These are phyloP conservation scores for Lutjanus erythropterus DNA, from an alignment of 2,113 vertebrate species.

Conservation along the genomic window DNA sequence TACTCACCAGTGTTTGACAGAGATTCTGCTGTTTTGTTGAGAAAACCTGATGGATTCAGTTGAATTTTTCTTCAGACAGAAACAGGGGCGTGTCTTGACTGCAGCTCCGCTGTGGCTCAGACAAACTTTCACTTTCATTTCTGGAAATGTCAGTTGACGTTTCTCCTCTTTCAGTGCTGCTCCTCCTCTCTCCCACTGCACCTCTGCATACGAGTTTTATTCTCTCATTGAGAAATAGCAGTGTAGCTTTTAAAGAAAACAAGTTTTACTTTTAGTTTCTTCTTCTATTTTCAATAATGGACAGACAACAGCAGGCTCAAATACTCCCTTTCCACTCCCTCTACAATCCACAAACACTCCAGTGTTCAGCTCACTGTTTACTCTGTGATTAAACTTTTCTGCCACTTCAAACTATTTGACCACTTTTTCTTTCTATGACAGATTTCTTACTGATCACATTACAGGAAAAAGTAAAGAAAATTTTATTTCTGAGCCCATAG, in stretches of 20 bases:
- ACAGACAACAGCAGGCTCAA: neutral
- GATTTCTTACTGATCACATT: neutral
- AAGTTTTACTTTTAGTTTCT: neutral
- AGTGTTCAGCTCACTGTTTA: neutral
- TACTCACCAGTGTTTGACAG: slow-evolving; percentile 25
- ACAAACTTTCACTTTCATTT: slow-evolving; percentile 6
- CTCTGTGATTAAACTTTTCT: neutral
- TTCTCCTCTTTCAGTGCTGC: neutral
- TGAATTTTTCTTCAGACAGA: neutral
- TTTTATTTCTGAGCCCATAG: too few species aligned
- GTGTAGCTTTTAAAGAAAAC: neutral
- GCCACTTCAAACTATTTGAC: neutral
- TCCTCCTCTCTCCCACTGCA: neutral
- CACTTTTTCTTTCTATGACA: neutral
- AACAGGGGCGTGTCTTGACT: neutral
- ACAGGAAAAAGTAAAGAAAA: neutral
- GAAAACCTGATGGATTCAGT: neutral
- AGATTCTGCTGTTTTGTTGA: neutral
- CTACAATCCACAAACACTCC: neutral
- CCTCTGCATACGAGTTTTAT: neutral
- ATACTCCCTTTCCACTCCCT: neutral
- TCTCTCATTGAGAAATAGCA: neutral
- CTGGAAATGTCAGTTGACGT: too few species aligned
- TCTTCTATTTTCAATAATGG: neutral
- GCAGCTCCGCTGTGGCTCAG: too few species aligned